Percentiles rank a stretch among this genome's conserved stretches.
These are phyloP conservation scores for Micromesistius poutassou DNA, from an alignment of 2,797 vertebrate species.

Conservation along the genomic window DNA sequence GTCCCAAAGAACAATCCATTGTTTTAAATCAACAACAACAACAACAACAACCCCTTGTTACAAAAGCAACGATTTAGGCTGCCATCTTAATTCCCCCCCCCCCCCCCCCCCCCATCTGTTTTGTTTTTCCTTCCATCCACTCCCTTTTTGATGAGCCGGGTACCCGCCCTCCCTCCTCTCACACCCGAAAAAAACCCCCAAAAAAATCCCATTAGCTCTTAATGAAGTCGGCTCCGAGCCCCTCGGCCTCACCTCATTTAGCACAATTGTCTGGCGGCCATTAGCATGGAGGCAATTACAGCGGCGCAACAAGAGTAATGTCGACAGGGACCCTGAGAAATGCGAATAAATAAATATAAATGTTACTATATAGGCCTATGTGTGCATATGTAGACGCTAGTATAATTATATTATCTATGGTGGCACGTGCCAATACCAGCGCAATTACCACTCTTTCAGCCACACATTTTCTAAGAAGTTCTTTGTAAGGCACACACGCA, in stretches of 20 bases:
- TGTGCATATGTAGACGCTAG: constrained; percentile 4
- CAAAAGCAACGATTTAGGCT: constrained; percentile 65
- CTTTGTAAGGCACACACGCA: neutral
- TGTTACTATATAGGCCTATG: constrained; percentile 23
- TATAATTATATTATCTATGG: constrained; percentile 47
- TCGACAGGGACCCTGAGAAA: constrained; percentile 98
- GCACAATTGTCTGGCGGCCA: constrained; percentile 99
- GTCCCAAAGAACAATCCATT: neutral
- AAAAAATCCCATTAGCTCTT: constrained; percentile 98
- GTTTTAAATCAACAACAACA: constrained; percentile 26
- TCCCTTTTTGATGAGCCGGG: constrained; percentile 80
- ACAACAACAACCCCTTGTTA: constrained; percentile 60
- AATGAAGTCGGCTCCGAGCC: constrained; percentile 99
- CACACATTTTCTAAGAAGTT: constrained; percentile 1
- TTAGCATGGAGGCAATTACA: constrained; percentile 99
- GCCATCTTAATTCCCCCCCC: constrained; percentile 48
- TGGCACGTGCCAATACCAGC: neutral
- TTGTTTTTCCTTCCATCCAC: constrained; percentile 79
- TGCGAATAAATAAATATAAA: constrained; percentile 95
- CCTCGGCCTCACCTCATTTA: constrained; percentile 99
- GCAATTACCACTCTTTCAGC: neutral
- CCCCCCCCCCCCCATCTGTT: constrained; percentile 77
- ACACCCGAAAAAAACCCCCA: constrained; percentile 63
- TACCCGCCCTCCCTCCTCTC: constrained; percentile 73
- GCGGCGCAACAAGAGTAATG: constrained; percentile 99